These are phyloP conservation scores for Centropristis striata DNA, from an alignment of 2,113 vertebrate species.

Conservation along the genomic window DNA sequence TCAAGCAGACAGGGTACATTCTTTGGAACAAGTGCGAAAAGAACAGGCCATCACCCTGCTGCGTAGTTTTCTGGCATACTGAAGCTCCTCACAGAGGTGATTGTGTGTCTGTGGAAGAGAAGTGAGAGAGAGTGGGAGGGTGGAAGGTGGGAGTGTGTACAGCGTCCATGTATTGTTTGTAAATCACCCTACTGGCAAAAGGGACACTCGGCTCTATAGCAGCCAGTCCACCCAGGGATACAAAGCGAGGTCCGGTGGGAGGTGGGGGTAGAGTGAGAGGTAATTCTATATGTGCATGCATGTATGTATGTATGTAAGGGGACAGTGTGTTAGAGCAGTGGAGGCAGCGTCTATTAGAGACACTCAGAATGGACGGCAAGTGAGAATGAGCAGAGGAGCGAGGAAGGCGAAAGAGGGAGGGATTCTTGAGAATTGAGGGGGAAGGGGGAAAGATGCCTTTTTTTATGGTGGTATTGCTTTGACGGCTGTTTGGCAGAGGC, in stretches of 20 bases:
- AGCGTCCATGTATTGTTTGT: conserved; percentile 83
- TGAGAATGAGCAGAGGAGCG: conserved; percentile 51
- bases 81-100: conserved; percentile 75
- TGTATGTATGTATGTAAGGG: conserved; percentile 43
- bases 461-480: conserved; percentile 76
- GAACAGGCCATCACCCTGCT: conserved; percentile 73
- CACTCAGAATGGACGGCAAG: conserved; percentile 53
- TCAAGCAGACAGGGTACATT: conserved; percentile 66
- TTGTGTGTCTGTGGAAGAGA: conserved; percentile 71
- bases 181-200: conserved; percentile 83
- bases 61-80: conserved; percentile 70
- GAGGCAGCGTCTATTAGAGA: conserved; percentile 56
- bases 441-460: conserved; percentile 44
- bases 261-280: conserved; percentile 52
- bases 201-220: conserved; percentile 75
- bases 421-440: conserved; percentile 49
- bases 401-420: conserved; percentile 38
- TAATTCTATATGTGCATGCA: conserved; percentile 67
- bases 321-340: conserved; percentile 45
- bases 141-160: conserved; percentile 81
- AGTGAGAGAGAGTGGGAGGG: conserved; percentile 78
- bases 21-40: conserved; percentile 71
- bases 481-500: conserved; percentile 82
- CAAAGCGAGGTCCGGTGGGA: conserved; percentile 58
- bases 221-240: conserved; percentile 74